Conservation (phyloP, 2,888 invertebrate genomes). For the Catocala sponsa region DNA sequence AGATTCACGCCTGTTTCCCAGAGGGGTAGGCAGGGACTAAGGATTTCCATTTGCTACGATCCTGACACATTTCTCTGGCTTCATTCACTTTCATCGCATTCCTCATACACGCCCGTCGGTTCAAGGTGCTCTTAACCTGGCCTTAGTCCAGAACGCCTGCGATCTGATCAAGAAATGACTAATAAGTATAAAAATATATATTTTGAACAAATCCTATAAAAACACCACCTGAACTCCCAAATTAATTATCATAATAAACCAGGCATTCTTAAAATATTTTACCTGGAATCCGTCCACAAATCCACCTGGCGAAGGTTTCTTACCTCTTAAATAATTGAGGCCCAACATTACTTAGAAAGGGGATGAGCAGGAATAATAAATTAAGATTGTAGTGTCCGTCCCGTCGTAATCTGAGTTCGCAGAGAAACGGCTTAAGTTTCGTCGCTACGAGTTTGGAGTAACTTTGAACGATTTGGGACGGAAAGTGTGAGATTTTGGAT, state of each 20-base stretch:
- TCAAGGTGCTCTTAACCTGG: too few relatives aligned
- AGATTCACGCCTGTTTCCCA: too few relatives aligned
- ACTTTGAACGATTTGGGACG: constrained; percentile 30
- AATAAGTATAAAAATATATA: too few relatives aligned
- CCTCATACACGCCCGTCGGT: too few relatives aligned
- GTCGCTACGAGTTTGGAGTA: constrained; percentile 10
- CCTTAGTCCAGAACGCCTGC: too few relatives aligned
- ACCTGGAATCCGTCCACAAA: constrained; percentile 1
- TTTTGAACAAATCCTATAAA: too few relatives aligned
- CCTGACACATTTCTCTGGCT: too few relatives aligned
- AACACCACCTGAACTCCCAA: too few relatives aligned
- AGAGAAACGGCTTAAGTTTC: constrained; percentile 31
- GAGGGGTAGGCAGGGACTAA: too few relatives aligned
- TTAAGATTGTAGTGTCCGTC: constrained; percentile 22
- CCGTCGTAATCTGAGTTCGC: constrained; percentile 29
- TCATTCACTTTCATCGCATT: too few relatives aligned
- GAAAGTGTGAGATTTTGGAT: constrained; percentile 1
- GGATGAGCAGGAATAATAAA: constrained; percentile 33
- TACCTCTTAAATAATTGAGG: constrained; percentile 22
- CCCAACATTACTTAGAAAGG: constrained; percentile 20
- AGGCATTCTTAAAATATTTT: not conserved
- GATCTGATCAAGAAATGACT: too few relatives aligned
- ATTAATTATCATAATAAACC: not conserved
- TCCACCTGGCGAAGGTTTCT: not conserved
- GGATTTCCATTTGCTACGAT: too few relatives aligned